These are phyloP conservation scores for Prunella strophiata DNA, from an alignment of 2,797 vertebrate genomes.

Conservation along the genomic window DNA sequence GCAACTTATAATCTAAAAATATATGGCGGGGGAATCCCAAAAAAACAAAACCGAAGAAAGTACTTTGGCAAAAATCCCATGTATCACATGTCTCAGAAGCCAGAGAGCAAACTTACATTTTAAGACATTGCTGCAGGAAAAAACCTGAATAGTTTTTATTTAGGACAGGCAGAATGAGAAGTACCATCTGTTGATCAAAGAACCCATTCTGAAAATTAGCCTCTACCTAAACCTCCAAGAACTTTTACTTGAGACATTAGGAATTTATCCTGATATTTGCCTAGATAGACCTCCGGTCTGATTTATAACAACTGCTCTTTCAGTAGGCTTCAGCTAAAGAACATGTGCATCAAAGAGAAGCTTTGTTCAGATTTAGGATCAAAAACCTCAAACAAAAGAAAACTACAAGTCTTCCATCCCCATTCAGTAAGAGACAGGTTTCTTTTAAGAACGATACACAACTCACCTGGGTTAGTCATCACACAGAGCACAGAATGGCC, in stretches of 20 bases:
- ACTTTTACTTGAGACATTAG: background rate
- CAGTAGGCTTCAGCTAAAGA: background rate
- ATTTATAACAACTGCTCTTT: background rate
- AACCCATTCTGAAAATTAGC: background rate
- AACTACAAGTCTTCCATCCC: background rate
- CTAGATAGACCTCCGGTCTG: background rate
- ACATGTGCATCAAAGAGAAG: background rate
- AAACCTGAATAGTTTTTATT: background rate
- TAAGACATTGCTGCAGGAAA: background rate
- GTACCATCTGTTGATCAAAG: background rate
- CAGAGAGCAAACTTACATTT: background rate
- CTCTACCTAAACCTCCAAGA: background rate
- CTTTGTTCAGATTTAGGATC: background rate
- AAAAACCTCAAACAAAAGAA: background rate
- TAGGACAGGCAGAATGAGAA: background rate
- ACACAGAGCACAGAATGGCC: background rate
- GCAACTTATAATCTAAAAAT: background rate
- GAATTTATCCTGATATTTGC: background rate
- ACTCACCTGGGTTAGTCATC: background rate
- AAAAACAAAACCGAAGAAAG: background rate
- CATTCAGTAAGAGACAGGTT: background rate
- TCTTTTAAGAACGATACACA: background rate
- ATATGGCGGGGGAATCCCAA: too few relatives aligned
- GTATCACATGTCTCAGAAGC: background rate
- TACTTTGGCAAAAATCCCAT: background rate